Conservation (phyloP, 2,113 vertebrate genomes). For the Ammospiza nelsoni region DNA sequence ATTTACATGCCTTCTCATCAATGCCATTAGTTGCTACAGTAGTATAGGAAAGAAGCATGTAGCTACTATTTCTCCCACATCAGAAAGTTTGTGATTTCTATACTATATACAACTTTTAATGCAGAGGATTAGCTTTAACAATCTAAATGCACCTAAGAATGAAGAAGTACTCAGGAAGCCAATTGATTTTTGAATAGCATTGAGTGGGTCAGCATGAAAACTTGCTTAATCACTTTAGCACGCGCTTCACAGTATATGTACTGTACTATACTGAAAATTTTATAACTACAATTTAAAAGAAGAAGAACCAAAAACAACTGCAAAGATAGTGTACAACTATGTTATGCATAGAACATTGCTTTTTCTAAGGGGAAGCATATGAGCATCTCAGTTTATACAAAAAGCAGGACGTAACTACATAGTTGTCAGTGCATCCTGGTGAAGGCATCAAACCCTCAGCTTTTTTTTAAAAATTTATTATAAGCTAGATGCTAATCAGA, state of each 20-base stretch:
- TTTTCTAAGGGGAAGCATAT: slow-evolving; percentile 90
- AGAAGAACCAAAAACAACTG: slow-evolving; percentile 82
- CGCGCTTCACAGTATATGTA: slow-evolving; percentile 89
- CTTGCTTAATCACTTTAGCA: slow-evolving; percentile 86
- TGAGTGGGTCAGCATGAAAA: slow-evolving; percentile 87
- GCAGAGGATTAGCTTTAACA: slow-evolving; percentile 77
- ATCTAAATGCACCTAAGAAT: slow-evolving; percentile 78
- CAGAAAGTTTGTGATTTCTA: slow-evolving; percentile 67
- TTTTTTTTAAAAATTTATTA: slow-evolving; percentile 76
- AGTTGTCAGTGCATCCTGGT: slow-evolving; percentile 87
- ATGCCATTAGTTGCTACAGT: slow-evolving; percentile 76
- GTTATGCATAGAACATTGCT: slow-evolving; percentile 96
- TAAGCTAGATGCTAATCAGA: slow-evolving; percentile 83
- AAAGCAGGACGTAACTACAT: slow-evolving; percentile 88
- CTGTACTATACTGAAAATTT: slow-evolving; percentile 86
- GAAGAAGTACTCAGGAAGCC: slow-evolving; percentile 73
- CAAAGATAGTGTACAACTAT: slow-evolving; percentile 90
- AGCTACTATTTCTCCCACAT: slow-evolving; percentile 71
- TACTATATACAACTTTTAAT: slow-evolving; percentile 75
- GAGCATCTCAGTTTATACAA: slow-evolving; percentile 90
- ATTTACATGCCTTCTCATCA: slow-evolving; percentile 85
- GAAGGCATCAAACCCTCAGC: slow-evolving; percentile 78
- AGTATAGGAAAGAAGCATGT: slow-evolving; percentile 78
- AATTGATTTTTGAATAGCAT: slow-evolving; percentile 78
- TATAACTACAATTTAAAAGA: slow-evolving; percentile 79